Base-by-base conservation (phyloP, 2,888 invertebrate genomes). In the Drosophila mettleri region DNA sequence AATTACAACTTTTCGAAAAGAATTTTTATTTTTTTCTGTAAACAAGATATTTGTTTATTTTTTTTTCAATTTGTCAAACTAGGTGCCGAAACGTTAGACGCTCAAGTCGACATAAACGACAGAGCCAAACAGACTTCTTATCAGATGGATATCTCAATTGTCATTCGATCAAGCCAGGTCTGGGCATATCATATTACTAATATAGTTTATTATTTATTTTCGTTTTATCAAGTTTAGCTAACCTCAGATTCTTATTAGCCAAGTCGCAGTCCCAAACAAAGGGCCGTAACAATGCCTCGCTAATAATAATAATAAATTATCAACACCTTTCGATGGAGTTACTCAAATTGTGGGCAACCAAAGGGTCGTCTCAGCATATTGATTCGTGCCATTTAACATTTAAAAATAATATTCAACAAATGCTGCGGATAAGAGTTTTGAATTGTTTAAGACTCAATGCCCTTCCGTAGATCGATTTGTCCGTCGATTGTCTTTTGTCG, bases 271-370 rank as follows among this genome's bases (percentile, higher is more conserved):
- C 16, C 27, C 51, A 68, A 55, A 77, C 80, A 83, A 80, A 67
- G 54, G 54, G n/a, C 43, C 27, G 34, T 43, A 67, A 74, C 77
- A 81, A 83, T 80, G 77, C 64, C 55, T 60, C 60, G 85, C 69
- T 85, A 81, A 83, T 85, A 78, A 84, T 71, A 73, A 78, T 78
- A 85, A 87, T 83, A 83, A 83, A 76, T 85, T 83, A 85, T 83
- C 67, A 69, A 65, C 86, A 87, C 78, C 88, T 82, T 69, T 55
- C 49, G 49, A 34, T 51, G 20, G 14, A 70, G 59, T 61, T 62
- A 33, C 27, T 12, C 49, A 16, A 45, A 48, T 68, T 67, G 53
- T 60, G 22, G 38, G 18, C 49, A 60, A 29, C 43, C 48, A 46
- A 49, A 48, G 3, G 34, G 33, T 9, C n/a, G 9, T 5, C 24